Percentiles rank a stretch among this genome's conserved stretches.
phyloP scores from a whole-genome alignment of 2,797 vertebrate genomes.

The Etheostoma perlongum region DNA sequence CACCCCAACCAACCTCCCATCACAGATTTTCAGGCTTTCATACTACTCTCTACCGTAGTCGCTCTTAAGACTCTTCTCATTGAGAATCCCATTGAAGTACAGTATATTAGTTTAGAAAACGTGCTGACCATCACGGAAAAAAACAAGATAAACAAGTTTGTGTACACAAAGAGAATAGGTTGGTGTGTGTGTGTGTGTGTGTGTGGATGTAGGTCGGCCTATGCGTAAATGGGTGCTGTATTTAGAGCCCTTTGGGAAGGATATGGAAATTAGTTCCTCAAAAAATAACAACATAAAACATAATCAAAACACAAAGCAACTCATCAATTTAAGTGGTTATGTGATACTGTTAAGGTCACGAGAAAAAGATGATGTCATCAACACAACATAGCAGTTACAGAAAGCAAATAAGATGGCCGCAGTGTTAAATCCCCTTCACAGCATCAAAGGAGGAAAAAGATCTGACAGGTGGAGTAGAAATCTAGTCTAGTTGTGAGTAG shows the following conservation, averaged over 20 bases:
- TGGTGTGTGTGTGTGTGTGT: conserved; percentile 9
- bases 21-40: too few relatives aligned
- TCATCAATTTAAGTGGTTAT: neutral
- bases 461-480: conserved; percentile 36
- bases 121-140: too few relatives aligned
- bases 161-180: too few relatives aligned
- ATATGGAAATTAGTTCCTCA: neutral
- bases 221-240: neutral
- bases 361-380: conserved; percentile 21
- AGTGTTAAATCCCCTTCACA: conserved; percentile 7
- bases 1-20: too few relatives aligned
- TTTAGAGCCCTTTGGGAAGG: neutral
- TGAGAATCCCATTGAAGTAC: too few relatives aligned
- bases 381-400: conserved; percentile 27
- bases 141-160: too few relatives aligned
- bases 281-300: neutral
- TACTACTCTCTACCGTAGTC: too few relatives aligned
- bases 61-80: too few relatives aligned
- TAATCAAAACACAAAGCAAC: conserved; percentile 1
- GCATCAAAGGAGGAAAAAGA: conserved; percentile 40
- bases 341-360: conserved; percentile 18
- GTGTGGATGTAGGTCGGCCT: conserved; percentile 1
- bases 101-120: too few relatives aligned
- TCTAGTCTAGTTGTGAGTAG: conserved; percentile 19
- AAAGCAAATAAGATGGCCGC: conserved; percentile 32